A percentile compares a stretch with the other conserved stretches of the same genome.
Evolutionary conservation across 2,888 invertebrate species (phyloP).

Genomic region (Mimachlamys varia): DNA sequence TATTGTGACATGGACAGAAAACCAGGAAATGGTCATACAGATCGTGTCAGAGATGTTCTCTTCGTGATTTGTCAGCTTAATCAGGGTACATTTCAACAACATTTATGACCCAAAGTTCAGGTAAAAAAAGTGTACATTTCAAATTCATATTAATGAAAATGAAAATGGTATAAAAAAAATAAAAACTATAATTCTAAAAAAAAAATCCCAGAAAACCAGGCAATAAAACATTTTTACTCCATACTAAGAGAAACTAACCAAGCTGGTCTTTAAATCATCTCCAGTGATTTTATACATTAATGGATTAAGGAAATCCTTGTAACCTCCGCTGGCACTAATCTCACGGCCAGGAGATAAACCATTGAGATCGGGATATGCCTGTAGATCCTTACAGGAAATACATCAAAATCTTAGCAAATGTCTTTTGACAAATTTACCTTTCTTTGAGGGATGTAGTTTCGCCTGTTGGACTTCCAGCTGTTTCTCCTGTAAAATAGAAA

Average conservation of each 20-base stretch:
- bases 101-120: neutral
- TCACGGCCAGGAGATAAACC: neutral
- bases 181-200: neutral
- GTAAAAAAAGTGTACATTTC: neutral
- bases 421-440: slow-evolving; percentile 54
- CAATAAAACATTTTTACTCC: neutral
- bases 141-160: neutral
- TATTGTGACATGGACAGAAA: slow-evolving; percentile 1
- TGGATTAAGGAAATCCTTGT: neutral
- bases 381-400: neutral
- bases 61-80: neutral
- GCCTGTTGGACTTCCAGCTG: slow-evolving; percentile 70
- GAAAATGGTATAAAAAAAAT: too few species aligned
- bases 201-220: neutral
- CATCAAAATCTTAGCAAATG: neutral
- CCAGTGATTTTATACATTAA: neutral
- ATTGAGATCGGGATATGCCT: neutral
- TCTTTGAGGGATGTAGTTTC: slow-evolving; percentile 64
- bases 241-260: neutral
- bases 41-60: neutral
- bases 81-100: neutral
- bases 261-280: neutral
- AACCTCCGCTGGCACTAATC: neutral
- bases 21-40: slow-evolving; percentile 7
- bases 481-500: slow-evolving; percentile 67